These are phyloP conservation scores for Galeopterus variegatus DNA, from an alignment of 2,113 vertebrate genomes.

Conservation along the genomic window DNA sequence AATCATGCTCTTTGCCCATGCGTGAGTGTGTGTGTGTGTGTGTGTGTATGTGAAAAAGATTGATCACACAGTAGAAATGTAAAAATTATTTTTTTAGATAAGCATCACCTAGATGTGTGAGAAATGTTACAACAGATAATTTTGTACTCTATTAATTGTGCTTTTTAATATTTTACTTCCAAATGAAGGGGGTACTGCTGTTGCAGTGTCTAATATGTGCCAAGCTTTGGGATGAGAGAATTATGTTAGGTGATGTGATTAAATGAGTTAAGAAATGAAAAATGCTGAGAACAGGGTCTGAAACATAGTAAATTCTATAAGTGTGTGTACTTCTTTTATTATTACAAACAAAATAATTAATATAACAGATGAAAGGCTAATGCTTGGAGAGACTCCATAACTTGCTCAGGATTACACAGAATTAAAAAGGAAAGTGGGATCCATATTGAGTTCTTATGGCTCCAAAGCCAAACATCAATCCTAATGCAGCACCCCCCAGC, in stretches of 20 bases:
- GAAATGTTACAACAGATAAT: slow-evolving; percentile 10
- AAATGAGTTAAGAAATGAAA: not conserved
- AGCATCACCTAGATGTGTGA: not conserved
- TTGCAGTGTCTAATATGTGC: not conserved
- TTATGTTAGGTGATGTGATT: not conserved
- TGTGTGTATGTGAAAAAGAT: not conserved
- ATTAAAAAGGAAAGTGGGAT: not conserved
- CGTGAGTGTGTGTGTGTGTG: not conserved
- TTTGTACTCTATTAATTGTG: slow-evolving; percentile 22
- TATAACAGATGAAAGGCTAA: not conserved
- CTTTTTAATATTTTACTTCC: slow-evolving; percentile 43
- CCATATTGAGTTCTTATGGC: not conserved
- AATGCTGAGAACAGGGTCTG: not conserved
- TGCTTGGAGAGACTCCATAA: not conserved
- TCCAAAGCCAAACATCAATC: not conserved
- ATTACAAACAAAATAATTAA: not conserved
- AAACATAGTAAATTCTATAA: not conserved
- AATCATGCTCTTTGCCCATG: not conserved
- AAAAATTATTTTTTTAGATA: slow-evolving; percentile 35
- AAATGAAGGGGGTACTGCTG: not conserved
- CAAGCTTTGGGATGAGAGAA: not conserved
- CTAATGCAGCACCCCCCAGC: not conserved
- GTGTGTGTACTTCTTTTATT: not conserved
- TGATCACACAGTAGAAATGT: not conserved
- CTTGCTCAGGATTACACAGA: not conserved